These are phyloP conservation scores for Hypanus sabinus DNA, from an alignment of 2,113 vertebrate genomes.

Conservation along the genomic window DNA sequence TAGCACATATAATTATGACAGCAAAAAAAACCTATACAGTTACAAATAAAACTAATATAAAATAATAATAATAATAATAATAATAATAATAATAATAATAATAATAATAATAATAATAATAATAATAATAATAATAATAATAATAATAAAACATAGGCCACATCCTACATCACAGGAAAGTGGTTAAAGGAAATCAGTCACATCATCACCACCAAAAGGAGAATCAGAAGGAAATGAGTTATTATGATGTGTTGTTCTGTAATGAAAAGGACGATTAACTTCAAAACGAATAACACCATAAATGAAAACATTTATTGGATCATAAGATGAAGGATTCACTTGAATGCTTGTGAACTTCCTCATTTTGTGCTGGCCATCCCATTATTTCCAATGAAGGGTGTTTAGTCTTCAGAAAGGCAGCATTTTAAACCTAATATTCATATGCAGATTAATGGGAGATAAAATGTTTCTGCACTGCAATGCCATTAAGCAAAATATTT, in stretches of 20 bases:
- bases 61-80: too few species aligned
- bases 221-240: background rate
- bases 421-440: constrained; percentile 74
- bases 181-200: background rate
- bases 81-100: too few species aligned
- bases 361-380: constrained; percentile 71
- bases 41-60: too few species aligned
- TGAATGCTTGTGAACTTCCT: constrained; percentile 65
- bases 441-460: constrained; percentile 67
- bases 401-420: constrained; percentile 74
- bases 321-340: constrained; percentile 51
- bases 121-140: too few species aligned
- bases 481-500: constrained; percentile 58
- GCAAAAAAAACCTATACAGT: too few species aligned
- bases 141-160: too few species aligned
- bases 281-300: background rate
- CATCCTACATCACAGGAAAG: background rate
- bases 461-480: constrained; percentile 59
- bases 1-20: too few species aligned
- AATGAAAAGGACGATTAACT: background rate
- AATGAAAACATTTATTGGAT: constrained; percentile 20
- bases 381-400: constrained; percentile 76
- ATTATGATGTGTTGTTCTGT: background rate
- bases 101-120: too few species aligned
- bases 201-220: background rate